Conservation (phyloP, 23 tunicate species). For the Corella eumyota region DNA sequence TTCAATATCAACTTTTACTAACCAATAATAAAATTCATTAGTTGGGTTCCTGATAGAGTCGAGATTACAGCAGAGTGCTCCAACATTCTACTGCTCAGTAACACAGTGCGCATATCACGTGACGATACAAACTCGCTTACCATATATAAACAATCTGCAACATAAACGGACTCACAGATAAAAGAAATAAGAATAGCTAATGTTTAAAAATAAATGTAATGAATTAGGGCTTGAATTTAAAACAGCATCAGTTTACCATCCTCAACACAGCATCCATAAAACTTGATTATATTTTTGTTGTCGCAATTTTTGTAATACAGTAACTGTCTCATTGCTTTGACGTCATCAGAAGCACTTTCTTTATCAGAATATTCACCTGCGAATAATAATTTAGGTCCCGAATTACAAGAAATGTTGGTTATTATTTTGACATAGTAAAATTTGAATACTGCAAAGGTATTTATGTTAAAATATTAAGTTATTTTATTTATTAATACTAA, state of each 20-base stretch:
- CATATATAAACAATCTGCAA: constrained; percentile 26
- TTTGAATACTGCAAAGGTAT: too few species aligned
- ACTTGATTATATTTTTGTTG: constrained; percentile 42
- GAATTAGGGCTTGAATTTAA: not conserved
- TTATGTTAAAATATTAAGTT: not conserved
- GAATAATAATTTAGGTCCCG: too few species aligned
- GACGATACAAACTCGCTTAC: constrained; percentile 48
- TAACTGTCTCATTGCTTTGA: constrained; percentile 33
- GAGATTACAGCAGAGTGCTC: constrained; percentile 61
- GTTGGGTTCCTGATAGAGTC: constrained; percentile 45
- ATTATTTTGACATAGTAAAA: too few species aligned
- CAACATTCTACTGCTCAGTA: constrained; percentile 35
- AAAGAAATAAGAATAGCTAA: not conserved
- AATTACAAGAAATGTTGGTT: too few species aligned
- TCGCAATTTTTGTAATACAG: constrained; percentile 27
- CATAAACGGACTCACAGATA: not conserved
- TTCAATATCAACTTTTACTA: too few species aligned
- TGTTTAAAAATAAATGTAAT: not conserved
- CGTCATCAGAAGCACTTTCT: constrained; percentile 26
- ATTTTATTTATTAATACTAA: not conserved
- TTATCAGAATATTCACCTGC: constrained; percentile 26
- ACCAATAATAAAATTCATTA: constrained; percentile 53
- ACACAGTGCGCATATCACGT: constrained; percentile 28
- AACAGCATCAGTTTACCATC: constrained; percentile 6
- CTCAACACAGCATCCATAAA: constrained; percentile 26